Evolutionary conservation across 2,888 invertebrate species (phyloP).

Genomic region (Meganola albula): DNA sequence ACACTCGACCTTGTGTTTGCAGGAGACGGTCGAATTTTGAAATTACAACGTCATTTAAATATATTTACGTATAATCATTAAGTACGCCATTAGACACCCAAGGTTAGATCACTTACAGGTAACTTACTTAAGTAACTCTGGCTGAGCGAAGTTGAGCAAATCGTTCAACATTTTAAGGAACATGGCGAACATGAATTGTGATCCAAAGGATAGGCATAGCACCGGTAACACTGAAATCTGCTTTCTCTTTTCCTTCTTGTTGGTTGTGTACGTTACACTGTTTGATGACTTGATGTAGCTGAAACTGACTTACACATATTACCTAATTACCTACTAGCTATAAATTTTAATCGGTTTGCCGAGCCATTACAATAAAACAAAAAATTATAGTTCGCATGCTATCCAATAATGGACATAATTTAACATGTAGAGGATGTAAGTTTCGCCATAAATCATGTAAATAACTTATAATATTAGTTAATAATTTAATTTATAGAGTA

Average conservation of each 20-base stretch:
- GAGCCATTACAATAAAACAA: too few relatives aligned
- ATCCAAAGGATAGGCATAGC: constrained; percentile 87
- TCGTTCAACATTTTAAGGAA: constrained; percentile 80
- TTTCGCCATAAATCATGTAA: too few relatives aligned
- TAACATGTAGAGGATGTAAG: too few relatives aligned
- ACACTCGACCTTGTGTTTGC: not conserved
- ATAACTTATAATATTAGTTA: too few relatives aligned
- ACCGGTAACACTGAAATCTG: constrained; percentile 84
- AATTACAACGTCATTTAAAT: not conserved
- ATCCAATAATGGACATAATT: too few relatives aligned
- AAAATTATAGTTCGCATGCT: too few relatives aligned
- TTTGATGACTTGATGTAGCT: constrained; percentile 8
- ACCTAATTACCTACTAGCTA: too few relatives aligned
- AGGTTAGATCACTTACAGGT: too few relatives aligned
- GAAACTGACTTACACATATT: constrained; percentile 3
- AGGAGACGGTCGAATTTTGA: not conserved
- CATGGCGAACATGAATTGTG: constrained; percentile 86
- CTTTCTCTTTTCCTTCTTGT: constrained; percentile 39
- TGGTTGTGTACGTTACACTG: not conserved
- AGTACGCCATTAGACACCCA: too few relatives aligned
- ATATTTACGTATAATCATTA: not conserved
- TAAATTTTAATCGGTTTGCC: too few relatives aligned
- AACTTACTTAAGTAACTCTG: constrained; percentile 28
- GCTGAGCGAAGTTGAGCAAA: constrained; percentile 24
- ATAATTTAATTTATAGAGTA: too few relatives aligned